Base-by-base conservation (phyloP, 1,140 invertebrate species). In the Drosophila azteca region DNA sequence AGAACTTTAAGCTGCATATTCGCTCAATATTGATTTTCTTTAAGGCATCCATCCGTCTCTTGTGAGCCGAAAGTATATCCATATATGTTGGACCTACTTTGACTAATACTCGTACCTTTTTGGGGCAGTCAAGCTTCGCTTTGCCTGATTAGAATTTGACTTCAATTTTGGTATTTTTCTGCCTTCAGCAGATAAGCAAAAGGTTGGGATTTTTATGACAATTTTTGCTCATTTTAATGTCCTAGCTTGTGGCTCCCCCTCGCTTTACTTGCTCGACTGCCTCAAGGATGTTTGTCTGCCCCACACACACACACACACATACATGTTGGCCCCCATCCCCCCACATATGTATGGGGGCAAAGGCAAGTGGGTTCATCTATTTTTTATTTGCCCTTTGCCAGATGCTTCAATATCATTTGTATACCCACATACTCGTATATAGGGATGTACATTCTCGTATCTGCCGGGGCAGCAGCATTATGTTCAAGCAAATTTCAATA, bases 221-320 rank as follows among this genome's bases (percentile, higher is more conserved):
- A 71, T 73, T 84, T 79, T 80, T 85, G 77, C 60, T 85, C 77
- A 81, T 81, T 85, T 85, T 77, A 81, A 78, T 85, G 68, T 75
- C 45, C 45, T 57, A 26, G 31, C 46, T 26, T 43, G 41, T 35
- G 48, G 41, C 29, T 46, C 26, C 41, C 29, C 48, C 52, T 6
- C 46, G 8, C 20, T 13, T 17, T 35, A n/a, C 41, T 9, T 13
- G 31, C 45, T 68, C n/a, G 43, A 35, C 62, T 70, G 77, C 81
- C 62, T 60, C 51, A 17, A 61, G 81, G 71, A 66, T 85, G 61
- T 80, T 77, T 80, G 67, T 57, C 49, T 60, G 49, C 45, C 39
- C 39, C 49, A 48, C 41, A 26, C 26, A 45, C 35, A 59, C 22
- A 35, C 39, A 26, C 49, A 48, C 41, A 26, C 26, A 45, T 35